Evolutionary conservation across 1,140 invertebrate species (phyloP), one percentile per base, ranked within the genome.

Genomic region (Drosophila prosaltans): DNA sequence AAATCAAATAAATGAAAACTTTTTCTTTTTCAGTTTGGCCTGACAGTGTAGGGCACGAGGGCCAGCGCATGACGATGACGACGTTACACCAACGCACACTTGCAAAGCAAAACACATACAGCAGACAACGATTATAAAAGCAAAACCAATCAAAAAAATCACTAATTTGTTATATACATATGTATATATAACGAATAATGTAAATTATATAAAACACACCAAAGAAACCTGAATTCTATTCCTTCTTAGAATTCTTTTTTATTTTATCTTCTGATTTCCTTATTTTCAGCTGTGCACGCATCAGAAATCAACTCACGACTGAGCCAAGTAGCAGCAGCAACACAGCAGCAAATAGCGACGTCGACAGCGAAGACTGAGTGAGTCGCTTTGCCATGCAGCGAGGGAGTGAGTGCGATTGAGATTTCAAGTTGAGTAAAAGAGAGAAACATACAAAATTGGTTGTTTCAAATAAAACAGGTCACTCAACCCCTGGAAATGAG

Each of bases 401-500:
- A 7, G 3, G 32, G 3, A 36, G 61, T 51, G 16, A 51, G 43
- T 6, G 2, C 16, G 3, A 8, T 32, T 21, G 58, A 24, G 28
- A 10, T 30, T 11, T 57, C 10, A n/a, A 55, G 39, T 62, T 30
- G 32, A 57, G 39, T 4, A 2, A 39, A 43, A 26, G 6, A 58
- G 54, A 83, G 65, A 6, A 64, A 30, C 28, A 76, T 74, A 78
- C 59, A 72, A 59, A 32, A n/a, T 59, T 40, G 32, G 36, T 59
- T 39, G 58, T 55, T 43, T n/a, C n/a, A 51, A 51, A 6, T 24
- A 40, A 77, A 88, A 40, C 77, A 83, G 84, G 84, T 88, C 84
- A 89, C 84, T 88, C 84, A 88, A 89, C 84, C 74, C 77, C 65
- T 68, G 65, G 32, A 54, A 89, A 88, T 88, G 84, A 88, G 84